phyloP scores from a whole-genome alignment of 2,888 invertebrate species.

The Diloba caeruleocephala region DNA sequence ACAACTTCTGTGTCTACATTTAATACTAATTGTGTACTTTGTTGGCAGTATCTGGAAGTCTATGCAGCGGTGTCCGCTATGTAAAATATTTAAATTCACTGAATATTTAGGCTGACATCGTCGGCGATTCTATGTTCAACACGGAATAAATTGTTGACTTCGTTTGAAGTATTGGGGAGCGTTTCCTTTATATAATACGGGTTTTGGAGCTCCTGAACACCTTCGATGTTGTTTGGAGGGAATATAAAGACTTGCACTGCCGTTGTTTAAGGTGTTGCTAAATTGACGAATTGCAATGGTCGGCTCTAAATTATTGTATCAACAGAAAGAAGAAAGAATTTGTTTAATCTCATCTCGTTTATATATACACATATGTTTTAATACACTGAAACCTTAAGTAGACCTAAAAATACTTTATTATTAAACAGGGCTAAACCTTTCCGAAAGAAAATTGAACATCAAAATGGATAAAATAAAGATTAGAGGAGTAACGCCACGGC shows the following conservation, averaged over 20 bases:
- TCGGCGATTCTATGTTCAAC: slow-evolving; percentile 38
- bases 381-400: too few species aligned
- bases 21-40: slow-evolving; percentile 63
- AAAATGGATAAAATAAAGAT: too few species aligned
- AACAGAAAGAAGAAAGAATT: too few species aligned
- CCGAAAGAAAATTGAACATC: too few species aligned
- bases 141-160: slow-evolving; percentile 45
- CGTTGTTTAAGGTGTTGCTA: slow-evolving; percentile 11
- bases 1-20: slow-evolving; percentile 54
- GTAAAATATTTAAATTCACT: slow-evolving; percentile 49
- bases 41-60: slow-evolving; percentile 44
- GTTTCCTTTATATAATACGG: slow-evolving; percentile 33
- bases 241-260: slow-evolving; percentile 18
- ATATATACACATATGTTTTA: too few species aligned
- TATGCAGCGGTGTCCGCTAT: slow-evolving; percentile 52
- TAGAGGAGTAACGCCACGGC: too few species aligned
- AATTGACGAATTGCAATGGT: too few species aligned
- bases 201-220: slow-evolving; percentile 21
- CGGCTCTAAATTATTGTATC: too few species aligned
- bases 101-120: slow-evolving; percentile 46
- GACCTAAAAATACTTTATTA: too few species aligned
- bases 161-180: slow-evolving; percentile 41
- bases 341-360: too few species aligned
- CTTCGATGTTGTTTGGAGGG: slow-evolving; percentile 19
- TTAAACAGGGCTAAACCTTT: too few species aligned